Evolutionary conservation across 2,888 invertebrate genomes (phyloP), one percentile per base, ranked within the genome.

Genomic region (Drosophila dives): DNA sequence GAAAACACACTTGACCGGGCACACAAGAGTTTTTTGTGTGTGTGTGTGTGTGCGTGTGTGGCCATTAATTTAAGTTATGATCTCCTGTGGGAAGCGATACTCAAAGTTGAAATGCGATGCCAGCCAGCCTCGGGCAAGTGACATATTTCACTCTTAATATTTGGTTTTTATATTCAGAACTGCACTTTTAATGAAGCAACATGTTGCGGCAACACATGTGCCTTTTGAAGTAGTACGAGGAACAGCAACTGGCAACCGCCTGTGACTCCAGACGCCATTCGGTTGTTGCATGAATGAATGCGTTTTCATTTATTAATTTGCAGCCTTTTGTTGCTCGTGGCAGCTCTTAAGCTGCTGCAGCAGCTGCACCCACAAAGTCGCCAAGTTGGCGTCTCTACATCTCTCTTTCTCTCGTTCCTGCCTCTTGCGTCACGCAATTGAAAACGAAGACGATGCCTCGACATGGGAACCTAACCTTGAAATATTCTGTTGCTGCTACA

Each of bases 261-360:
- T 56, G 65, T 55, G 20, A 38, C 81, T 60, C 61, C 83, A 77
- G 77, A 80, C 50, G 68, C 61, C 59, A 40, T 65, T 61, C 63
- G 76, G 75, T 67, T 80, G 87, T 71, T 81, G 87, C 89, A 87
- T 87, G 82, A 86, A 87, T 86, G 85, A 87, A 84, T 89, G 85
- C 88, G 85, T 89, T 89, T 79, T 74, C 80, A 84, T 89, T 89
- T 89, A 82, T 87, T 86, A 89, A 87, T 89, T 84, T 86, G 74
- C 84, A 69, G 74, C 33, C 81, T 75, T 77, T 82, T 83, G 83
- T 67, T 75, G 68, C 50, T 69, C 85, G 83, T 71, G 73, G 66
- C 50, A 69, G 69, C 42, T 61, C 72, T 72, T 45, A 36, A 42
- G 40, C 53, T n/a, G 63, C 42, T 62, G 64, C 64, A 65, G 68